Percentiles rank a stretch among this genome's conserved stretches.
These are phyloP conservation scores for Drosophila sordidula DNA, from an alignment of 2,888 invertebrate species.

Conservation along the genomic window DNA sequence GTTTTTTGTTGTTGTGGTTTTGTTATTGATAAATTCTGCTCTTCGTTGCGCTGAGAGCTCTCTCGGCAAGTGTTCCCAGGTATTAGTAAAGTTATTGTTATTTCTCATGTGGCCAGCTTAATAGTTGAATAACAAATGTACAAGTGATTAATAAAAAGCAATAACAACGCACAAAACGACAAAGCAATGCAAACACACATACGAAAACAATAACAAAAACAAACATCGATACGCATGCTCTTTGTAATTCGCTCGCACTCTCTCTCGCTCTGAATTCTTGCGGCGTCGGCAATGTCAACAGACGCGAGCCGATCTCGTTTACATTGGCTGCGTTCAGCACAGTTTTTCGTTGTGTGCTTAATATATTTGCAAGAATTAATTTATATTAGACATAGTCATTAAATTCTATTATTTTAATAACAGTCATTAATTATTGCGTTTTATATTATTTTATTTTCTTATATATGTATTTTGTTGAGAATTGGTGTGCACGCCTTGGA, in stretches of 20 bases:
- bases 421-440: not conserved
- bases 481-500: not conserved
- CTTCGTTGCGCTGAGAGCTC: not conserved
- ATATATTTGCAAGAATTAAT: not conserved
- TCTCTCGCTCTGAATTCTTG: conserved; percentile 14
- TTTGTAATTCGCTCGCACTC: not conserved
- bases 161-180: conserved; percentile 27
- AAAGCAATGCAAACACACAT: conserved; percentile 34
- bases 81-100: conserved; percentile 25
- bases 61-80: conserved; percentile 23
- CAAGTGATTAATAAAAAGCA: conserved; percentile 41
- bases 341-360: conserved; percentile 25
- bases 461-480: not conserved
- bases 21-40: conserved; percentile 33
- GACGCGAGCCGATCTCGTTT: conserved; percentile 52
- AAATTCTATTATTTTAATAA: not conserved
- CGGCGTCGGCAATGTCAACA: conserved; percentile 49
- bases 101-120: conserved; percentile 20
- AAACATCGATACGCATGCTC: not conserved
- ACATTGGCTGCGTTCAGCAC: conserved; percentile 44
- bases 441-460: no score
- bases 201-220: conserved; percentile 10
- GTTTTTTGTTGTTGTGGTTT: conserved; percentile 3
- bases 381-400: not conserved
- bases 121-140: conserved; percentile 53